Base-by-base conservation (phyloP, 1,140 invertebrate species). In the Ceratina japonica region DNA sequence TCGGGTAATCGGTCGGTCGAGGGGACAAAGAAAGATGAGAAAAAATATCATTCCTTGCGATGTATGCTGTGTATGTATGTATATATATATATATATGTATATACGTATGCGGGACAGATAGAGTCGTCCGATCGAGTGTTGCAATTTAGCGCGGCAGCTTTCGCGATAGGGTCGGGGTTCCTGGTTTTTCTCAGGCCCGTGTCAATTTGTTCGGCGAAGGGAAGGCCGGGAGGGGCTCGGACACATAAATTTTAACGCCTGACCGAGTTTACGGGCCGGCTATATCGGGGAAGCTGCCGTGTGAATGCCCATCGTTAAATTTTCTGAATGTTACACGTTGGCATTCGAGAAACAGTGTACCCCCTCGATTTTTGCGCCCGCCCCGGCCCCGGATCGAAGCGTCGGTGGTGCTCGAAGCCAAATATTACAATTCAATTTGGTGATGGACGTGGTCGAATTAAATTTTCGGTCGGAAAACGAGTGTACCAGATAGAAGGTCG, bases 401-500 rank as follows among this genome's bases (percentile, higher is more conserved):
- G 12, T 49, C 79, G 2, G 85, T 87, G 2, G 85, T 87, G 87
- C 86, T 86, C 86, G 84, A 78, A 90, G 87, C 82, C 83, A 87
- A 81, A 85, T 77, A 61, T 59, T 49, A 27, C 27, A 61, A 22
- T 72, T 15, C 49, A 16, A 71, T 82, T 79, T 66, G 79, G 49
- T 49, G 72, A 54, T 68, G 61, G 24, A 65, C 65, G 31, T 22
- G 65, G 64, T 49, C 49, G 13, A 12, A 20, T n/a, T 31, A 69
- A 51, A 58, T 64, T 16, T 37, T 51, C n/a, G 59, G 37, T 61
- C 37, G 27, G 27, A 76, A 76, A 22, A 44, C 31, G 65, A 37
- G n/a, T 64, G 56, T 24, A 62, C 51, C 27, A 52, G n/a, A 51
- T 16, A n/a, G 20, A 37, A 22, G 44, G 61, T 61, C 51, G 20